Evolutionary conservation across 2,888 invertebrate genomes (phyloP), one percentile per base, ranked within the genome.

Genomic region (Aspidiotus destructor): DNA sequence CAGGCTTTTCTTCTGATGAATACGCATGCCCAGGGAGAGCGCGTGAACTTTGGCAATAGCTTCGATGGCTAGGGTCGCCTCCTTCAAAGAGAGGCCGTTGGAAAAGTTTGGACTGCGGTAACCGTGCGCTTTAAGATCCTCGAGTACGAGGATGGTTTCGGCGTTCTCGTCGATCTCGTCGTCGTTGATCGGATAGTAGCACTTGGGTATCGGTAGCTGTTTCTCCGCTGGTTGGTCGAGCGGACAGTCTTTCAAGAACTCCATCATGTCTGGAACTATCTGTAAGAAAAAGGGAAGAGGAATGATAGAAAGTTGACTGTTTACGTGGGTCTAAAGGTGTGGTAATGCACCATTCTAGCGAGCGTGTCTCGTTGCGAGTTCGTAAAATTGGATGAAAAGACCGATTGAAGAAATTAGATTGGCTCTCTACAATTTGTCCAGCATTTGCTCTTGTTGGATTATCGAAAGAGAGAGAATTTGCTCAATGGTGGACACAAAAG

Each of bases 11-110:
- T 71, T 71, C 10, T 79, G 78, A 41, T 73, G 64, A 68, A 84
- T 78, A 75, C 84, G 84, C 74, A 84, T 77, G 7, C 82, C 84
- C 6, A 89, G 78, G 0, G 88, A 87, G 1, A 88, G 79, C 0
- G 87, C 87, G 76, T 89, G 89, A 2, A 89, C 80, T 68, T 84
- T 80, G 0, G 88, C 88, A 41, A 88, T 85, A 0, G 88, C 84
- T 70, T 83, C 81, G 57, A 89, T 80, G 0, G 89, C 89, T 7
- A 86, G 82, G 71, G 82, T 81, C 0, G 87, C 85, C 73, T 88
- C 84, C 13, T 82, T 77, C 42, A 83, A 76, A 1, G 83, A 85
- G 68, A 89, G 77, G 0, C 88, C 88, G 71, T 83, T 81, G 0
- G 86, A 84, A 73, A 88, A 87, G 74, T 86, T 84, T 0, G 84